These are phyloP conservation scores for Stenichneumon culpator DNA, from an alignment of 2,888 invertebrate genomes.

Conservation along the genomic window DNA sequence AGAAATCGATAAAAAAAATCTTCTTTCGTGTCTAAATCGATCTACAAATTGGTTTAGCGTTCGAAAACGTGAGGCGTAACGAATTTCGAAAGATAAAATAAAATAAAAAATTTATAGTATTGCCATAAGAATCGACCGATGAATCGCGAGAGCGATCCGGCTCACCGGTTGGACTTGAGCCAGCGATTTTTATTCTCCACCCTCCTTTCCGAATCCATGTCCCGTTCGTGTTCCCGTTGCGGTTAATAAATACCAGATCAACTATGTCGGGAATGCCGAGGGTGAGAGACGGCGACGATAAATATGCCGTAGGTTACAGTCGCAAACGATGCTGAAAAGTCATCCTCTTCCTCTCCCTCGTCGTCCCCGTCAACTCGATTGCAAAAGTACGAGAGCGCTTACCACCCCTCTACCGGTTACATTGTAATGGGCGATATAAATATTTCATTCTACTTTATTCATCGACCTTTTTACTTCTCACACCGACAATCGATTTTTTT, in stretches of 20 bases:
- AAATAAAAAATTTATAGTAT: constrained; percentile 34
- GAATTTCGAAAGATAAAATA: background rate
- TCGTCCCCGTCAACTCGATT: constrained; percentile 32
- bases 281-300: constrained; percentile 52
- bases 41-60: background rate
- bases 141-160: constrained; percentile 31
- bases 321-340: constrained; percentile 58
- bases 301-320: constrained; percentile 58
- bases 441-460: constrained; percentile 20
- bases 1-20: background rate
- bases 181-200: constrained; percentile 65
- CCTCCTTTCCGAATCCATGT: constrained; percentile 51
- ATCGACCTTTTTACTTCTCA: background rate
- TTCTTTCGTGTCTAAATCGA: background rate
- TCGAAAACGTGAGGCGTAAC: background rate
- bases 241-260: constrained; percentile 68
- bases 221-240: constrained; percentile 52
- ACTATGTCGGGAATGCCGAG: constrained; percentile 37
- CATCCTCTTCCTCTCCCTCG: constrained; percentile 1
- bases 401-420: constrained; percentile 1
- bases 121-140: constrained; percentile 1
- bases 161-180: constrained; percentile 59
- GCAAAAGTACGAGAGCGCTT: constrained; percentile 44
- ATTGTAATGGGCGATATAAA: constrained; percentile 43
- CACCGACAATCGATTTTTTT: background rate